Percentiles rank a stretch among this genome's conserved stretches.
These are phyloP conservation scores for Terrapene triunguis DNA, from an alignment of 2,113 vertebrate genomes.

Conservation along the genomic window DNA sequence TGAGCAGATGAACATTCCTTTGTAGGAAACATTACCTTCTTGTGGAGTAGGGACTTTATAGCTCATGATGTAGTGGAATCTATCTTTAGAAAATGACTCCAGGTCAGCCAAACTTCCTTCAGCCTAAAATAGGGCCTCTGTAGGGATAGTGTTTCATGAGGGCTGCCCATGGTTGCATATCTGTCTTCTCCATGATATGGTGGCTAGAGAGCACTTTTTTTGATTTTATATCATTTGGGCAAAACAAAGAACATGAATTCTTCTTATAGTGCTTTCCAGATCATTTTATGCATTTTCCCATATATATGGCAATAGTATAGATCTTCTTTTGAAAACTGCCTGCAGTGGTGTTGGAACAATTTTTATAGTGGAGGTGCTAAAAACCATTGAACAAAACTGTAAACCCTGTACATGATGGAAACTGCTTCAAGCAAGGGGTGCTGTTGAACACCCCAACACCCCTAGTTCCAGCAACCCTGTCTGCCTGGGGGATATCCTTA, in stretches of 20 bases:
- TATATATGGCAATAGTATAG: not conserved
- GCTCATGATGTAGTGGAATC: accelerated
- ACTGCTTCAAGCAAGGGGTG: no score
- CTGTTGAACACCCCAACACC: no score
- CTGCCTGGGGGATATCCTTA: not conserved
- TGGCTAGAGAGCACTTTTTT: not conserved
- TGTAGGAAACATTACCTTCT: not conserved
- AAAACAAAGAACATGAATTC: accelerated
- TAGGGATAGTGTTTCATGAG: not conserved
- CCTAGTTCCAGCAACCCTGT: no score
- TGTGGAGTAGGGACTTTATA: accelerated
- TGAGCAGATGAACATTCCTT: not conserved
- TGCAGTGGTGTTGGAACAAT: no score
- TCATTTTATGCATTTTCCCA: not conserved
- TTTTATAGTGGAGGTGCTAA: no score
- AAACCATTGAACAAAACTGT: no score
- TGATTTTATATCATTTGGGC: not conserved
- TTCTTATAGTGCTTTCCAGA: not conserved
- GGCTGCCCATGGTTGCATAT: not conserved
- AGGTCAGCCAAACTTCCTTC: not conserved
- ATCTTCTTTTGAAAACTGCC: not conserved
- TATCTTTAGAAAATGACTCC: not conserved
- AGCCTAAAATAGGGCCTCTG: not conserved
- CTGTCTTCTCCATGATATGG: not conserved
- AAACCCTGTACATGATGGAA: no score